Evolutionary conservation across 1,140 invertebrate species (phyloP).

Genomic region (Drosophila sp.): DNA sequence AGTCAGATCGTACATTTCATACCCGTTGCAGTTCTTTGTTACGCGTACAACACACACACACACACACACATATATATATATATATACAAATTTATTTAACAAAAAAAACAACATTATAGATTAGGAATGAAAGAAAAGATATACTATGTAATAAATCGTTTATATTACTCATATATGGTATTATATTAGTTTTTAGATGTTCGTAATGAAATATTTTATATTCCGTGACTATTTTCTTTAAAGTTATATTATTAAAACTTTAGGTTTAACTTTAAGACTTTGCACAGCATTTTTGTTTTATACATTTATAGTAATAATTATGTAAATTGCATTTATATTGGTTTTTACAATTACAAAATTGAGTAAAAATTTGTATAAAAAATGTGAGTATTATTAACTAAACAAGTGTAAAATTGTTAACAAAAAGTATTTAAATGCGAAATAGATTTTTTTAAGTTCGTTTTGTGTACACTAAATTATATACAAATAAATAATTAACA

Average conservation of each 20-base stretch:
- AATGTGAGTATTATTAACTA: conserved; percentile 58
- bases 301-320: conserved; percentile 56
- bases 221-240: conserved; percentile 8
- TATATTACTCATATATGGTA: no score
- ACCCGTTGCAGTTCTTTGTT: no score
- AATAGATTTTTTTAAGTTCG: conserved; percentile 7
- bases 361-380: conserved; percentile 62
- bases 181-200: not conserved
- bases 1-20: no score
- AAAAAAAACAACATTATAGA: no score
- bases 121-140: no score
- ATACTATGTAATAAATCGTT: no score
- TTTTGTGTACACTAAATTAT: conserved; percentile 2
- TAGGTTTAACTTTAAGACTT: conserved; percentile 82
- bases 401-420: conserved; percentile 45
- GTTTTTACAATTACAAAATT: conserved; percentile 44
- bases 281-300: conserved; percentile 75
- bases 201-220: conserved; percentile 6
- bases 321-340: conserved; percentile 40
- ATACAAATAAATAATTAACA: conserved; percentile 16
- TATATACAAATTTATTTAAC: no score
- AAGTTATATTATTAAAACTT: conserved; percentile 67
- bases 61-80: no score
- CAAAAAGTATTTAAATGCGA: conserved; percentile 8
- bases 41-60: no score